phyloP scores from a whole-genome alignment of 2,888 invertebrate genomes.

The Erebia aethiops region DNA sequence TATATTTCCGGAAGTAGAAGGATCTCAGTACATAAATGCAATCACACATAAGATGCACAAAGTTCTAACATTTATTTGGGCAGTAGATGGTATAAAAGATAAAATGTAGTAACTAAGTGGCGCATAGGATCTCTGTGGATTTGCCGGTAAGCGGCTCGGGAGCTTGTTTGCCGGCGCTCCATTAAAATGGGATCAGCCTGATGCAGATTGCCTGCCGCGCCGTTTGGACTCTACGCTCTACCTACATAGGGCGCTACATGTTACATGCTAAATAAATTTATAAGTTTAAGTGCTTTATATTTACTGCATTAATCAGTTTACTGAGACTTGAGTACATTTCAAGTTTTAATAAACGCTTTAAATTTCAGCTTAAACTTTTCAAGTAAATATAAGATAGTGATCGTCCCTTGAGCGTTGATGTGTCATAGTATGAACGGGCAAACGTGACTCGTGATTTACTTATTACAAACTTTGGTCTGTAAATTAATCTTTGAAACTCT shows the following conservation, averaged over 20 bases:
- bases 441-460: no score
- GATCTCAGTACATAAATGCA: slow-evolving; percentile 17
- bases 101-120: slow-evolving; percentile 72
- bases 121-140: slow-evolving; percentile 75
- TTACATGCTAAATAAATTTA: neutral
- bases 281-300: neutral
- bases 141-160: slow-evolving; percentile 77
- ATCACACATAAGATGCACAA: slow-evolving; percentile 27
- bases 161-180: slow-evolving; percentile 82
- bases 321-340: no score
- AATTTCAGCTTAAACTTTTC: neutral
- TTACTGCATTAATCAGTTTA: slow-evolving; percentile 4
- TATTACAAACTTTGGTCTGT: no score
- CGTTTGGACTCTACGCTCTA: slow-evolving; percentile 14
- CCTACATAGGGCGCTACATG: neutral
- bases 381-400: neutral
- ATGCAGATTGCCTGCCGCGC: slow-evolving; percentile 75
- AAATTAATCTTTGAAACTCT: no score
- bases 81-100: slow-evolving; percentile 53
- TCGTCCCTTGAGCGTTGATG: no score
- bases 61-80: slow-evolving; percentile 40
- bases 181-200: slow-evolving; percentile 82
- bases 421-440: no score
- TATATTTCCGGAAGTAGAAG: neutral
- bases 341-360: no score